Percentiles rank a stretch among this genome's conserved stretches.
Conservation (phyloP, 1,140 invertebrate species). For the Drosophila lacteicornis region DNA sequence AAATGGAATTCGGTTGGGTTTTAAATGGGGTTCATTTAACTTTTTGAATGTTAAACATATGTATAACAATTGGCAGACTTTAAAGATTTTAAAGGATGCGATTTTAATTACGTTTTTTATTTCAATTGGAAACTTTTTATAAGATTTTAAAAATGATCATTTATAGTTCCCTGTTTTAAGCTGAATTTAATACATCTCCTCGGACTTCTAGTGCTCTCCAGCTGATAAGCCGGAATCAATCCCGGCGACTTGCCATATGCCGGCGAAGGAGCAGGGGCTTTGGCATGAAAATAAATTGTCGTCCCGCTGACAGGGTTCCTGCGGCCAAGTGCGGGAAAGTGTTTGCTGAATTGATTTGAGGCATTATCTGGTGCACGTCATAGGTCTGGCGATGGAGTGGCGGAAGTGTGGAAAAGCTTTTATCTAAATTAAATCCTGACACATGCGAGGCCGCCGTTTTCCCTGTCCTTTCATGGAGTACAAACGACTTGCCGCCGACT, state of each 20-base stretch:
- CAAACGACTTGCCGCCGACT: slow-evolving; percentile 55
- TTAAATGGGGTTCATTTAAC: neutral
- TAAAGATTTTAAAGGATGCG: too few relatives aligned
- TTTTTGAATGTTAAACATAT: neutral
- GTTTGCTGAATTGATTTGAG: slow-evolving; percentile 78
- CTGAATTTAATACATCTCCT: neutral
- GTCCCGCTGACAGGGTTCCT: slow-evolving; percentile 50
- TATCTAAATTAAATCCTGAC: slow-evolving; percentile 81
- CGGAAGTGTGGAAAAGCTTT: slow-evolving; percentile 67
- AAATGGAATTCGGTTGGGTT: neutral
- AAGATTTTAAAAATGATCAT: too few relatives aligned
- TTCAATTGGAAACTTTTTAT: neutral
- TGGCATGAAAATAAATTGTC: slow-evolving; percentile 77
- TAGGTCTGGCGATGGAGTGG: slow-evolving; percentile 18
- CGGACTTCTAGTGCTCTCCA: neutral
- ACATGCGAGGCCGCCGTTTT: slow-evolving; percentile 32
- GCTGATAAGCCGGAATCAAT: slow-evolving; percentile 44
- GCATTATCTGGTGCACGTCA: slow-evolving; percentile 62
- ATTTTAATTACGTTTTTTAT: neutral
- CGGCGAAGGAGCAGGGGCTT: slow-evolving; percentile 3
- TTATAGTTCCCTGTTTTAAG: neutral
- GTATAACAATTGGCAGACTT: too few relatives aligned
- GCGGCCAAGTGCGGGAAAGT: slow-evolving; percentile 45
- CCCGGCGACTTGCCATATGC: slow-evolving; percentile 20
- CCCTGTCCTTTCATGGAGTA: slow-evolving; percentile 43